Evolutionary conservation across 1,140 invertebrate species (phyloP), one percentile per base, ranked within the genome.

Genomic region (Drosophila pruinosa): DNA sequence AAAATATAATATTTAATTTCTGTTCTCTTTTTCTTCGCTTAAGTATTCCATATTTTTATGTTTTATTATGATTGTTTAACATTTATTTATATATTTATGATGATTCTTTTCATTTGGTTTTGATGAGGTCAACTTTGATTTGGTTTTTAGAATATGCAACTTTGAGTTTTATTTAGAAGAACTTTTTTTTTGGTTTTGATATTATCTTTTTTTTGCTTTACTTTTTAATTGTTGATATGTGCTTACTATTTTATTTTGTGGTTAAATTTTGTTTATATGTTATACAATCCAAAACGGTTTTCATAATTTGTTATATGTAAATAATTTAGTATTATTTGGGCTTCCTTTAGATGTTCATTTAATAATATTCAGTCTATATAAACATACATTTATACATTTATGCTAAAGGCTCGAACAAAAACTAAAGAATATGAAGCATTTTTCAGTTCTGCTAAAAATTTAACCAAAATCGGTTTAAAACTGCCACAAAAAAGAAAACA

Each of bases 331-430:
- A 47, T 45, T 38, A 48, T 63, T 70, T 22, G n/a, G 3, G 3
- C 17, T 70, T 53, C 56, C 73, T 50, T 67, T 65, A 59, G 28
- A 47, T 83, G 39, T 78, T 69, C 59, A 69, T 78, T 88, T 88
- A 88, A 78, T 88, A 89, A 88, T 88, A 88, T 88, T 89, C 83
- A 88, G 83, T 88, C 82, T 88, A 88, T 88, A 88, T 88, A 88
- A 88, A 88, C 78, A 88, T 88, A 78, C 82, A 85, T 85, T 85
- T 85, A 85, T 86, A 85, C 82, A 85, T 77, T 76, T 73, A 86
- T 72, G 59, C 65, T 75, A 86, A 88, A 65, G 69, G 67, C 68
- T 59, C 56, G 45, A 59, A 72, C 70, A 74, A 75, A 56, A 74
- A 72, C 61, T 6, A 59, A 75, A 43, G 57, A 76, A 67, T 39